Evolutionary conservation across 2,888 invertebrate species (phyloP), one percentile per base, ranked within the genome.

Genomic region (Mythimna loreyi): DNA sequence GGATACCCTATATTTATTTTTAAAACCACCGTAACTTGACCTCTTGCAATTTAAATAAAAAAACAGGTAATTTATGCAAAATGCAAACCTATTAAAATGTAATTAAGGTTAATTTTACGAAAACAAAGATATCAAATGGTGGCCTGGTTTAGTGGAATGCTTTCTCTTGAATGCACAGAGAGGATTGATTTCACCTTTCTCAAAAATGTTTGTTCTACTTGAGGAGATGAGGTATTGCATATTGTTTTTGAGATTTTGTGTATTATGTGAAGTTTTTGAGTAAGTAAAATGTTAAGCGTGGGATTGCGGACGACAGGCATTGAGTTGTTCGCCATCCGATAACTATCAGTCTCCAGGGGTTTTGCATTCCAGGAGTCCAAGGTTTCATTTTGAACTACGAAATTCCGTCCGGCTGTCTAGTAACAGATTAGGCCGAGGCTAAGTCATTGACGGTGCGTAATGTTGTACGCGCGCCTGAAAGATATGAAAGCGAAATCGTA

Each of bases 91-190:
- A 75, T 84, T 76, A 61, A 71, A 69, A 68, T 43, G 8, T 57
- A 75, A 82, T 82, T 72, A 75, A 80, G 78, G 82, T 80, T 74
- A 82, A 79, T 77, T 75, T 73, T 70, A 63, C 57, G 25, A 73
- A 79, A 75, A 80, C 53, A 50, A 76, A 79, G 72, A 73, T 67
- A 65, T 70, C 69, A 61, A 68, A 73, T 9, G 52, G 25, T 67
- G 70, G 61, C 71, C 75, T 65, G 52, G 57, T 69, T 67, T 13
- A 19, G 47, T 50, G 16, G n/a, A 50, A 36, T 52, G 43, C 75
- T 84, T 84, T 82, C 84, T 60, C 81, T 75, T 49, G 28, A 40
- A 2, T 23, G 23, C 25, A 50, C 28, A 49, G 56, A 45, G 56
- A 50, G 52, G 36, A 9, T 58, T 67, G 23, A 55, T 76, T 60